Conservation (phyloP, 2,888 invertebrate genomes). For the Limulus polyphemus region DNA sequence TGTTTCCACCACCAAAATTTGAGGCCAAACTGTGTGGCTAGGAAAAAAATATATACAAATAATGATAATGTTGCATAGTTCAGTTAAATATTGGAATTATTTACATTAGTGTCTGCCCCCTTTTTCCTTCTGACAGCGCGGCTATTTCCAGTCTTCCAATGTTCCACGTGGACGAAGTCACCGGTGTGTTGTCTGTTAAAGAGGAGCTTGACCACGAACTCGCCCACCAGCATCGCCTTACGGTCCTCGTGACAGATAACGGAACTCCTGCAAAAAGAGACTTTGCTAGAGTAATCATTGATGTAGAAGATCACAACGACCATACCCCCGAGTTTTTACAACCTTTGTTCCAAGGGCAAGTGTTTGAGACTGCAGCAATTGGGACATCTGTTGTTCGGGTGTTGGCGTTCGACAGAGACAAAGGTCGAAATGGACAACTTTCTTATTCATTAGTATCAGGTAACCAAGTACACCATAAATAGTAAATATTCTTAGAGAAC, state of each 20-base stretch:
- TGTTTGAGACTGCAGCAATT: conserved; percentile 58
- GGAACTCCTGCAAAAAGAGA: conserved; percentile 48
- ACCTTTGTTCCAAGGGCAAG: conserved; percentile 61
- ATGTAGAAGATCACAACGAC: conserved; percentile 79
- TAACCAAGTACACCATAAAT: conserved; percentile 40
- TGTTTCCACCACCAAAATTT: too few species aligned
- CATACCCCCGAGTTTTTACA: conserved; percentile 78
- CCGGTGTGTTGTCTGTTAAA: conserved; percentile 74
- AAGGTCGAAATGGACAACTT: conserved; percentile 63
- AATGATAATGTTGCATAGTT: too few species aligned
- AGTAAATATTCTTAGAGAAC: too few species aligned
- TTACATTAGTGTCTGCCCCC: neutral
- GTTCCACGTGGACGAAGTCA: conserved; percentile 69
- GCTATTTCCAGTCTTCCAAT: conserved; percentile 42
- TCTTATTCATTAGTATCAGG: conserved; percentile 51
- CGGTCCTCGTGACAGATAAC: conserved; percentile 71
- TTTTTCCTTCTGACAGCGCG: conserved; percentile 11
- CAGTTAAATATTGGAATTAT: too few species aligned
- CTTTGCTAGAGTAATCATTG: conserved; percentile 67
- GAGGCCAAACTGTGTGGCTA: too few species aligned
- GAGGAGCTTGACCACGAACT: conserved; percentile 64
- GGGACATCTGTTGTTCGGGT: conserved; percentile 62
- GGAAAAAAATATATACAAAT: too few species aligned
- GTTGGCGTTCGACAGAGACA: conserved; percentile 68
- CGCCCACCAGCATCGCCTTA: conserved; percentile 59